Conservation (phyloP, 2,888 invertebrate genomes). For the Polydrusus tereticollis region DNA sequence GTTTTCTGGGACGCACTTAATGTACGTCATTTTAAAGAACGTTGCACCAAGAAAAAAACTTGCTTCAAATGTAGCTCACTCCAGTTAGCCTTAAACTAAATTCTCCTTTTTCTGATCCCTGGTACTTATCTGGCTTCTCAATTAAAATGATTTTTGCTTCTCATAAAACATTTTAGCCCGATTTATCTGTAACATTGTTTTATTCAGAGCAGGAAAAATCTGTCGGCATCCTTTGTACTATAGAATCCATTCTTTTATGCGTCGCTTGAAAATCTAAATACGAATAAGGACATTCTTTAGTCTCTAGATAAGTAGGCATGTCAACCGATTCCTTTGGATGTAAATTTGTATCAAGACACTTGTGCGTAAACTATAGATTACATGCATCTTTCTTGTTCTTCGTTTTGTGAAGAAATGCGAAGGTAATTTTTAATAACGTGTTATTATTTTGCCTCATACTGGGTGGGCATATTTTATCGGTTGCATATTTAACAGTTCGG, state of each 20-base stretch:
- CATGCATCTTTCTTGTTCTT: slow-evolving; percentile 38
- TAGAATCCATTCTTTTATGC: slow-evolving; percentile 65
- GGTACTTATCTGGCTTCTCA: too few relatives aligned
- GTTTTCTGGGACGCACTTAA: too few relatives aligned
- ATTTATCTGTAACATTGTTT: slow-evolving; percentile 66
- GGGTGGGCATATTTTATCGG: slow-evolving; percentile 43
- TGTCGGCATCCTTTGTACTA: slow-evolving; percentile 62
- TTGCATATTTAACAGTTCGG: slow-evolving; percentile 6
- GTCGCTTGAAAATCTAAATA: slow-evolving; percentile 66
- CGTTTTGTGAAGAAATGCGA: slow-evolving; percentile 40
- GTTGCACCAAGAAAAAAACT: too few relatives aligned
- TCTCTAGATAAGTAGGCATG: slow-evolving; percentile 66
- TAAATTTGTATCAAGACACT: slow-evolving; percentile 62
- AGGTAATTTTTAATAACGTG: slow-evolving; percentile 46
- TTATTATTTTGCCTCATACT: slow-evolving; percentile 45
- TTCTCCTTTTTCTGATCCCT: too few relatives aligned
- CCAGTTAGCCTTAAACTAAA: too few relatives aligned
- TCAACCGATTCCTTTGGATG: slow-evolving; percentile 67
- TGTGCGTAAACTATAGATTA: slow-evolving; percentile 49
- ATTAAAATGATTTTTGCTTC: slow-evolving; percentile 4
- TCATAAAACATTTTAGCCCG: slow-evolving; percentile 23
- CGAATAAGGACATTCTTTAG: slow-evolving; percentile 67
- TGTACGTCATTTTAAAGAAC: too few relatives aligned
- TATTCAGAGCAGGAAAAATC: slow-evolving; percentile 65
- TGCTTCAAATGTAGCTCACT: too few relatives aligned